Conservation (phyloP, 2,113 vertebrate genomes). For the Glaucomys volans region DNA sequence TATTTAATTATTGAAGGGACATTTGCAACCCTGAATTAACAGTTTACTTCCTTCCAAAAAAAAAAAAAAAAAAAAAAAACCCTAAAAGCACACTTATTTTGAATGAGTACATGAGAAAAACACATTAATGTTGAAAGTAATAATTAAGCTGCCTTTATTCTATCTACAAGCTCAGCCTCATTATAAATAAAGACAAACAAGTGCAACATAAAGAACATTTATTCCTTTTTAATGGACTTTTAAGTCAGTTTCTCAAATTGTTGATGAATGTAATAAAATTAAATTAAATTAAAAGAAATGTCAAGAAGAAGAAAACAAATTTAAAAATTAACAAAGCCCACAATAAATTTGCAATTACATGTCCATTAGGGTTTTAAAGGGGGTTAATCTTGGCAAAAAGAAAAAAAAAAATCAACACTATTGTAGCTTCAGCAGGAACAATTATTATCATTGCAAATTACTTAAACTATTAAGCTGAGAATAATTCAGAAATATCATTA, state of each 20-base stretch:
- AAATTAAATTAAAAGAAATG: constrained; percentile 88
- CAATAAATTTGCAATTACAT: constrained; percentile 85
- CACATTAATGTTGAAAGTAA: constrained; percentile 80
- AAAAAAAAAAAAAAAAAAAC: no score
- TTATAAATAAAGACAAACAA: constrained; percentile 88
- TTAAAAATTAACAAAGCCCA: constrained; percentile 86
- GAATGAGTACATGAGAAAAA: constrained; percentile 68
- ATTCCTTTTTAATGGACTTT: constrained; percentile 86
- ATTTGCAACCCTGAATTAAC: constrained; percentile 49
- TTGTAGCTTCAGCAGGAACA: constrained; percentile 80
- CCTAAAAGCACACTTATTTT: constrained; percentile 80
- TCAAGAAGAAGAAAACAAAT: constrained; percentile 87
- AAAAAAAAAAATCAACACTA: constrained; percentile 67
- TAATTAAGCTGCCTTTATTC: constrained; percentile 80
- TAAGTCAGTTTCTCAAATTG: constrained; percentile 84
- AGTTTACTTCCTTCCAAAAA: constrained; percentile 71
- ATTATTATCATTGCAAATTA: constrained; percentile 89
- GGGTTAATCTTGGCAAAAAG: constrained; percentile 83
- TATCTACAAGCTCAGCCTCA: constrained; percentile 77
- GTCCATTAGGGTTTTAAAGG: constrained; percentile 85
- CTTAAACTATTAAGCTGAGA: constrained; percentile 89
- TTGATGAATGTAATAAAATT: constrained; percentile 86
- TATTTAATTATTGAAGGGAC: constrained; percentile 79
- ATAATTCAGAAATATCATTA: constrained; percentile 91
- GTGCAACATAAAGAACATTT: constrained; percentile 82